phyloP scores from a whole-genome alignment of 2,888 invertebrate genomes.

The Tipula helvola region DNA sequence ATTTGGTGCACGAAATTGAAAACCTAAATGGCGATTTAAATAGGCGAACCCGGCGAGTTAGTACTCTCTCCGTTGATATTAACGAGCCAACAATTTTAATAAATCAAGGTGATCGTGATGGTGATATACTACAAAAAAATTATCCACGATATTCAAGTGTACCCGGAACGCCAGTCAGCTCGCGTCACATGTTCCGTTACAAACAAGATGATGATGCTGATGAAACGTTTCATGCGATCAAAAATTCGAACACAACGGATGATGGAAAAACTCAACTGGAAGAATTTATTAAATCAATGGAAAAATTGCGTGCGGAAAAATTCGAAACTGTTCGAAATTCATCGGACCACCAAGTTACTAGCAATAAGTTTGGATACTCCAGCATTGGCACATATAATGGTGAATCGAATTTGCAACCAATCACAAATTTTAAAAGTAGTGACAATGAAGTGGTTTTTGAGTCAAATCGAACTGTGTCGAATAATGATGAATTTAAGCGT shows the following conservation, averaged over 20 bases:
- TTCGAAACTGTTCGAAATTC: not conserved
- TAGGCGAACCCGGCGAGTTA: not conserved
- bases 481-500: not conserved
- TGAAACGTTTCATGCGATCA: not conserved
- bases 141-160: constrained; percentile 8
- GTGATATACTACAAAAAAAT: not conserved
- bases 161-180: constrained; percentile 4
- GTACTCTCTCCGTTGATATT: not conserved
- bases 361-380: constrained; percentile 8
- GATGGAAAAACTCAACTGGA: not conserved
- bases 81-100: constrained; percentile 9
- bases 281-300: constrained; percentile 11
- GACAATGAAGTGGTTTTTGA: not conserved
- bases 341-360: not conserved
- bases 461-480: not conserved
- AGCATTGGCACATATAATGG: constrained; percentile 11
- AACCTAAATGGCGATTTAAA: constrained; percentile 5
- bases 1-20: constrained; percentile 9
- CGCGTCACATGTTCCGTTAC: not conserved
- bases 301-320: constrained; percentile 8
- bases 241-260: not conserved
- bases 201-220: not conserved
- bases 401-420: constrained; percentile 6
- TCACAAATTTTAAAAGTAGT: not conserved
- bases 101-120: not conserved